Evolutionary conservation across 2,888 invertebrate species (phyloP).

Genomic region (Artemia sp.): DNA sequence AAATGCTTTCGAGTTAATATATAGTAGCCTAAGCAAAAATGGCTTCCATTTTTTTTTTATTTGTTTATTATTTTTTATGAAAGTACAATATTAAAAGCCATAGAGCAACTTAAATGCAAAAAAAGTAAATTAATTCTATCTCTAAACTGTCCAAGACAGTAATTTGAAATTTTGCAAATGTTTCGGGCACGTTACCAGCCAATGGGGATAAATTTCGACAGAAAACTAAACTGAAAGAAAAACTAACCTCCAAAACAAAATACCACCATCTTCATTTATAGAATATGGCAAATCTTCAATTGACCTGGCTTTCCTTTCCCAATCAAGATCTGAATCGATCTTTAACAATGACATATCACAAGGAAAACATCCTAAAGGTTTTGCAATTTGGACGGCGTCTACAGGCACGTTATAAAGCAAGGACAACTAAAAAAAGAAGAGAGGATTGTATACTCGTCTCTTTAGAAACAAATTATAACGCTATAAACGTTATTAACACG

Average conservation of each 20-base stretch:
- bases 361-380: conserved; percentile 42
- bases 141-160: too few species aligned
- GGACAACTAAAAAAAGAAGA: conserved; percentile 33
- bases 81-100: too few species aligned
- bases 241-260: conserved; percentile 48
- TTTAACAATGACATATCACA: conserved; percentile 45
- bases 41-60: too few species aligned
- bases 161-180: too few species aligned
- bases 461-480: not conserved
- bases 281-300: conserved; percentile 41
- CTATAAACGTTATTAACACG: not conserved
- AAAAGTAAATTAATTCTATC: too few species aligned
- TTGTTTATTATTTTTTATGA: too few species aligned
- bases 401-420: conserved; percentile 42
- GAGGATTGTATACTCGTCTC: not conserved
- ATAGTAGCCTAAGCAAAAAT: too few species aligned
- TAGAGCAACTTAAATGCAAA: too few species aligned
- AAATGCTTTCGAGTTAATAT: too few species aligned
- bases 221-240: too few species aligned
- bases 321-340: conserved; percentile 43
- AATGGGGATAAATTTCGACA: too few species aligned
- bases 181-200: too few species aligned
- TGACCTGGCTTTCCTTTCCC: conserved; percentile 40
- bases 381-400: conserved; percentile 45
- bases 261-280: conserved; percentile 43